These are phyloP conservation scores for Cossypha dichroa DNA, from an alignment of 2,797 vertebrate species.

Conservation along the genomic window DNA sequence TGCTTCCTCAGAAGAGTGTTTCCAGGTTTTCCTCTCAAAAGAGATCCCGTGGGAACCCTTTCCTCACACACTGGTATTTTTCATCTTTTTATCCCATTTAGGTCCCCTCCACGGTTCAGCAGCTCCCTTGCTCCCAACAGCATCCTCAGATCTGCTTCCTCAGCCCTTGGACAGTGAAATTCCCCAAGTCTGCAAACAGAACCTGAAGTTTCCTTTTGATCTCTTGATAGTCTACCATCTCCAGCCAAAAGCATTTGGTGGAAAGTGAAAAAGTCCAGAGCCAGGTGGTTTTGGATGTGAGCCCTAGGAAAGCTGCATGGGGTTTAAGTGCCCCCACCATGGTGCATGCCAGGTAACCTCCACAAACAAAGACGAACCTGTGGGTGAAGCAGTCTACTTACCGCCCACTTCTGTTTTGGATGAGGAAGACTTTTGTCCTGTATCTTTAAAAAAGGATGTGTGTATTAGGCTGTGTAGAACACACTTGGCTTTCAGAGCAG, in stretches of 20 bases:
- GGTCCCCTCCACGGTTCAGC: neutral
- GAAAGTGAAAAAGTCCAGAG: neutral
- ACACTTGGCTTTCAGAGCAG: neutral
- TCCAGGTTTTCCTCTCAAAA: neutral
- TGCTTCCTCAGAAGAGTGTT: neutral
- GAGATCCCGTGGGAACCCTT: neutral
- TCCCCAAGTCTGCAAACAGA: neutral
- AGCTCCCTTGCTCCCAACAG: neutral
- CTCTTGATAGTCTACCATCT: neutral
- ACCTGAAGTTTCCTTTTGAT: neutral
- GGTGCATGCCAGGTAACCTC: neutral
- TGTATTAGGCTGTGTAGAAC: neutral
- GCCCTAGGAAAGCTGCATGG: neutral
- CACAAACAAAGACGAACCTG: neutral
- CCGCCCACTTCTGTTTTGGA: neutral
- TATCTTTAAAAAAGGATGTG: neutral
- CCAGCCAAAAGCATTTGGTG: neutral
- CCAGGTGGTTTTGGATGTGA: neutral
- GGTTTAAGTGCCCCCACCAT: accelerated
- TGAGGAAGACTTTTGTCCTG: neutral
- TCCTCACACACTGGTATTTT: neutral
- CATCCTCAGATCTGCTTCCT: neutral
- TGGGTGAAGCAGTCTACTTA: neutral
- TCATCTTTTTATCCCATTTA: neutral
- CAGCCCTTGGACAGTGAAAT: neutral